phyloP scores from a whole-genome alignment of 1,140 invertebrate species.

The Hestina assimilis region DNA sequence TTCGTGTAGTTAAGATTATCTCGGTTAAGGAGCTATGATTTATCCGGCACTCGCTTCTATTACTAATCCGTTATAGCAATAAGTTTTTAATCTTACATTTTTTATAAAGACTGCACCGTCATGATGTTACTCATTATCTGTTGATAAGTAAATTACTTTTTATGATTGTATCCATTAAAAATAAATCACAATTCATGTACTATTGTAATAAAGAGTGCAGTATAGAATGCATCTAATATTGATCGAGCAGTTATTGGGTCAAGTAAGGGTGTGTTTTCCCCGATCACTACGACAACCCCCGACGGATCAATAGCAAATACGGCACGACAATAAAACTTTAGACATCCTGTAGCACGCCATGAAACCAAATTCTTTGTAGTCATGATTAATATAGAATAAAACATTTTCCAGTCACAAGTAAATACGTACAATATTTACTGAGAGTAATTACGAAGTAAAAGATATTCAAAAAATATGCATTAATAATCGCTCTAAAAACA shows the following conservation, averaged over 20 bases:
- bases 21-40: neutral
- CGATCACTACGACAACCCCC: conserved; percentile 12
- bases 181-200: too few species aligned
- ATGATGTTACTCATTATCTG: neutral
- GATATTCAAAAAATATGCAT: too few species aligned
- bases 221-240: neutral
- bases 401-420: neutral
- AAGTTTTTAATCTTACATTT: too few species aligned
- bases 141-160: too few species aligned
- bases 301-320: conserved; percentile 43
- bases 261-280: conserved; percentile 27
- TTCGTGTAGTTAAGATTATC: conserved; percentile 2
- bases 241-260: conserved; percentile 38
- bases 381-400: too few species aligned
- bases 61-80: neutral
- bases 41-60: neutral
- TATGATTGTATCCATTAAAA: too few species aligned
- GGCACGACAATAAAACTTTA: conserved; percentile 5
- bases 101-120: too few species aligned
- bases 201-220: neutral
- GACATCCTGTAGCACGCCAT: neutral
- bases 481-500: too few species aligned
- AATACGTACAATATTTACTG: neutral
- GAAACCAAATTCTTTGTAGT: too few species aligned
- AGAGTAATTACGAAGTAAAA: too few species aligned